Evolutionary conservation across 2,888 invertebrate genomes (phyloP).

Genomic region (Pyrocoelia pectoralis): DNA sequence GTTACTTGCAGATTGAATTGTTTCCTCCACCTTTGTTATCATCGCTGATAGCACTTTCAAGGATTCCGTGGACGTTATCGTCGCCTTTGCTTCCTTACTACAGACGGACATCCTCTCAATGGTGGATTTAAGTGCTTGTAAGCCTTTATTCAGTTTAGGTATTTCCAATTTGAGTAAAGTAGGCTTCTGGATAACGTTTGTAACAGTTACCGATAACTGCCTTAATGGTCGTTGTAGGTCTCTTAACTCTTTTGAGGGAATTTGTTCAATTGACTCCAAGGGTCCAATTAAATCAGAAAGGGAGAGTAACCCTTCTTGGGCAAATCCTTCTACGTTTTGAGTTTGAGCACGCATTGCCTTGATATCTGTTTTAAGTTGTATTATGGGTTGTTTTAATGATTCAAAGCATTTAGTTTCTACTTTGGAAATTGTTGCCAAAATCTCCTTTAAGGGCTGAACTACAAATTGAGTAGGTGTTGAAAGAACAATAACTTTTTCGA

Average conservation of each 20-base stretch:
- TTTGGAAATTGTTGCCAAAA: neutral
- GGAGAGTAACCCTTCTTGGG: conserved; percentile 43
- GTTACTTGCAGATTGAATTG: neutral
- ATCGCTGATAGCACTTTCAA: neutral
- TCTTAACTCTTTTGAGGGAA: neutral
- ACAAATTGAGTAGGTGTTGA: neutral
- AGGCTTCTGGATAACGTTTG: conserved; percentile 37
- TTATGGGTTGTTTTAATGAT: neutral
- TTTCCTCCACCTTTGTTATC: neutral
- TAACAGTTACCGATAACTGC: neutral
- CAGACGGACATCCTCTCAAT: neutral
- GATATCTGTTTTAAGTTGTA: neutral
- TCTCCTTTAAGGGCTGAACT: neutral
- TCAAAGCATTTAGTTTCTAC: neutral
- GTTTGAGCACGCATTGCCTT: neutral
- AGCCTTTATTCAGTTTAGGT: conserved; percentile 35
- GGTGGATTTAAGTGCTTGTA: conserved; percentile 29
- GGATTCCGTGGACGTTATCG: neutral
- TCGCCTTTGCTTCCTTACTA: neutral
- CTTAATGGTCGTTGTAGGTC: conserved; percentile 30
- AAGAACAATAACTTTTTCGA: neutral
- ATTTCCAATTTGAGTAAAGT: conserved; percentile 36
- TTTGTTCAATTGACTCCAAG: neutral
- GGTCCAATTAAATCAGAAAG: conserved; percentile 25
- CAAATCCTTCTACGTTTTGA: conserved; percentile 8